A percentile compares a stretch with the other conserved stretches of the same genome.
These are phyloP conservation scores for Carollia perspicillata DNA, from an alignment of 2,113 vertebrate species.

Conservation along the genomic window DNA sequence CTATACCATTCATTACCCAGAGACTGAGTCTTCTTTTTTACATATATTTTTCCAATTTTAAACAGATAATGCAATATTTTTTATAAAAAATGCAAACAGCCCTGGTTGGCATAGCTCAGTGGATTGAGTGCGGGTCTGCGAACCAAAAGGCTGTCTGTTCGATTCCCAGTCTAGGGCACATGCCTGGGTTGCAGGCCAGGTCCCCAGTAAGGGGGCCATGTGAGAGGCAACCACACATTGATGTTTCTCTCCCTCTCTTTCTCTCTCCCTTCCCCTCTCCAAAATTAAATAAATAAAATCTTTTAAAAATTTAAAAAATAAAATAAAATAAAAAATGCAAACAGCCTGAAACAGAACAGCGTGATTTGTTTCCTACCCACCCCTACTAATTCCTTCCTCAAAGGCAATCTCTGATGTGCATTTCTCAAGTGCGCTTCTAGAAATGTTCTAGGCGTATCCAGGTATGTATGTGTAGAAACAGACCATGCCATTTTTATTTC, in stretches of 20 bases:
- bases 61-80: neutral
- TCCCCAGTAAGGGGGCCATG: too few species aligned
- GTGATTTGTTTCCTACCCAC: neutral
- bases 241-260: too few species aligned
- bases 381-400: neutral
- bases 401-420: neutral
- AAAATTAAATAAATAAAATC: too few species aligned
- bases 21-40: neutral
- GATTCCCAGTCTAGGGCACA: too few species aligned
- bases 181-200: too few species aligned
- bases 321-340: neutral
- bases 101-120: too few species aligned
- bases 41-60: neutral
- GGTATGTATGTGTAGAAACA: neutral
- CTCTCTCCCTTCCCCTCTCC: too few species aligned
- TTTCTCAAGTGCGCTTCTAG: neutral
- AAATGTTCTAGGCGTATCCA: neutral
- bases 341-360: neutral
- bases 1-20: neutral
- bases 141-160: too few species aligned
- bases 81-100: neutral
- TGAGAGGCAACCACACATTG: too few species aligned
- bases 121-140: too few species aligned
- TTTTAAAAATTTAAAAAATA: too few species aligned
- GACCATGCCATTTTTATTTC: neutral